These are phyloP conservation scores for Trachymyrmex septentrionalis DNA, from an alignment of 1,140 invertebrate species.

Conservation along the genomic window DNA sequence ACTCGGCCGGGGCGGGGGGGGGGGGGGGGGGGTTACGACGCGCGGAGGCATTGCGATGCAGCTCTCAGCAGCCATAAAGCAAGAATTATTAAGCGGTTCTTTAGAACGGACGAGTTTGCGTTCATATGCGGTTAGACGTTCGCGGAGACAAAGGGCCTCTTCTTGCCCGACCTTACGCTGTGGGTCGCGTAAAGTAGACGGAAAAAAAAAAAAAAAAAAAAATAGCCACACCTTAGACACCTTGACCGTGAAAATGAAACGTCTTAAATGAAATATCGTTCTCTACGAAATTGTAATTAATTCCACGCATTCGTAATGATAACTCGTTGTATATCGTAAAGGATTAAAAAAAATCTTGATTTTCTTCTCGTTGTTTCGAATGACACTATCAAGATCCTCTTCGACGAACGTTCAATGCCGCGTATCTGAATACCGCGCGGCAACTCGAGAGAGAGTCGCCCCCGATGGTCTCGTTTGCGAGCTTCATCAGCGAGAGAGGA, in stretches of 20 bases:
- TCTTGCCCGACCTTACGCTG: not conserved
- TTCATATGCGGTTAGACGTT: slow-evolving; percentile 40
- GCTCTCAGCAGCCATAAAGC: slow-evolving; percentile 52
- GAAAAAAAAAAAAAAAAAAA: slow-evolving; percentile 41
- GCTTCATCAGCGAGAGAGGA: not conserved
- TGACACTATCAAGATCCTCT: not conserved
- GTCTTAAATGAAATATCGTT: slow-evolving; percentile 23
- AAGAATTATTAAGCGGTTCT: slow-evolving; percentile 61
- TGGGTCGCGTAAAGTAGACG: slow-evolving; percentile 11
- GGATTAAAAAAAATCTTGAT: not conserved
- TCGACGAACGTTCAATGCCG: slow-evolving; percentile 1
- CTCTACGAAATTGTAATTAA: slow-evolving; percentile 18
- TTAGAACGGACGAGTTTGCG: slow-evolving; percentile 27
- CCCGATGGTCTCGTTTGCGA: slow-evolving; percentile 1
- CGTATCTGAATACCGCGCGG: not conserved
- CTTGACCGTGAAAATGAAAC: too few relatives aligned
- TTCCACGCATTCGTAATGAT: not conserved
- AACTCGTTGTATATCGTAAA: not conserved
- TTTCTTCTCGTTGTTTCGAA: not conserved
- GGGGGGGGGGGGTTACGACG: slow-evolving; percentile 4
- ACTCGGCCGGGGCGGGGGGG: slow-evolving; percentile 46
- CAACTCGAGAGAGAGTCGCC: not conserved
- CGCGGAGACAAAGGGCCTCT: slow-evolving; percentile 41
- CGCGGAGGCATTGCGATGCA: slow-evolving; percentile 38
- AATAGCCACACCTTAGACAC: slow-evolving; percentile 15